These are phyloP conservation scores for Okapia johnstoni DNA, from an alignment of 2,113 vertebrate species.

Conservation along the genomic window DNA sequence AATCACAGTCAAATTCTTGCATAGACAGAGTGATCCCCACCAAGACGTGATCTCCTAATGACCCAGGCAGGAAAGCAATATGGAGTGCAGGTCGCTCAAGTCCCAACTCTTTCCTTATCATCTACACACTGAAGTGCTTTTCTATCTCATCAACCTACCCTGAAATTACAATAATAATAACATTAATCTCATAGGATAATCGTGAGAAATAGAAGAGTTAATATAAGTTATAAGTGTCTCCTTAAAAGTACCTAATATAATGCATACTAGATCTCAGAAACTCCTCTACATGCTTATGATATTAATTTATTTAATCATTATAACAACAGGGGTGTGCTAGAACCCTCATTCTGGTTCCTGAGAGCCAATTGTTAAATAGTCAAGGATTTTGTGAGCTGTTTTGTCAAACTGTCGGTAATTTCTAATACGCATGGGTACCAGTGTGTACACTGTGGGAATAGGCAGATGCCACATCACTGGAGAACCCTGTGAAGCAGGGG, in stretches of 20 bases:
- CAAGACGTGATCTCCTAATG: not conserved
- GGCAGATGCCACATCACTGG: not conserved
- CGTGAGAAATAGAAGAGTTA: not conserved
- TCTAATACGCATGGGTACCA: not conserved
- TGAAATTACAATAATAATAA: not conserved
- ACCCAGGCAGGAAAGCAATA: not conserved
- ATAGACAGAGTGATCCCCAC: not conserved
- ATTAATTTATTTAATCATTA: not conserved
- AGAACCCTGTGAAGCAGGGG: not conserved
- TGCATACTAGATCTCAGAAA: not conserved
- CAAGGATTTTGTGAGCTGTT: not conserved
- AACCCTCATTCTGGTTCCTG: not conserved
- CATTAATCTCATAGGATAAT: not conserved
- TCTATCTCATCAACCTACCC: not conserved
- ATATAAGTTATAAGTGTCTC: not conserved
- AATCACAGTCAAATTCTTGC: not conserved
- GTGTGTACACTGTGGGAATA: not conserved
- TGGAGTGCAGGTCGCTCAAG: accelerated
- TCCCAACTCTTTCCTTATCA: not conserved
- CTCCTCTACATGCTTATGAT: not conserved
- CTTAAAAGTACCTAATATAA: not conserved
- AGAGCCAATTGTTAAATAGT: not conserved
- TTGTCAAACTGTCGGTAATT: not conserved
- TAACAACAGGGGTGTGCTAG: not conserved
- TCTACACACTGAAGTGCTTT: not conserved